A percentile compares a stretch with the other conserved stretches of the same genome.
phyloP scores from a whole-genome alignment of 2,113 vertebrate genomes.

The Neoarius graeffei region DNA sequence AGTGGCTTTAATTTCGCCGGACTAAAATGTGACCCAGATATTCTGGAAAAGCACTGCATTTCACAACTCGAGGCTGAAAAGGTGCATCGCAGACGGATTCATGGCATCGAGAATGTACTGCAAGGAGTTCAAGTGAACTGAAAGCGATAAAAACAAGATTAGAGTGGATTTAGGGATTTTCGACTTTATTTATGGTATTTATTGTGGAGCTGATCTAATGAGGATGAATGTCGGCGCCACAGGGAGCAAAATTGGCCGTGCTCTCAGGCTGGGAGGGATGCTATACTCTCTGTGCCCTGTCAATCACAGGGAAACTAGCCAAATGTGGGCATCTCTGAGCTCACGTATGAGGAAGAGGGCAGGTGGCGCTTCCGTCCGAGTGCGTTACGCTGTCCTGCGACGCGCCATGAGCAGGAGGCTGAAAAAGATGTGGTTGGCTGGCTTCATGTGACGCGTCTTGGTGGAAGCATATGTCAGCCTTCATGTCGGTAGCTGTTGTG shows the following conservation, averaged over 20 bases:
- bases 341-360: not conserved
- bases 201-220: not conserved
- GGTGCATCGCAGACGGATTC: not conserved
- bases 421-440: not conserved
- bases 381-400: not conserved
- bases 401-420: not conserved
- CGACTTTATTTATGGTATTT: not conserved
- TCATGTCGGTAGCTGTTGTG: not conserved
- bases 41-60: not conserved
- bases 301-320: not conserved
- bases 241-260: not conserved
- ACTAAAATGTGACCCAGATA: conserved; percentile 34
- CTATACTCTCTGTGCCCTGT: not conserved
- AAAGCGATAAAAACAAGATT: not conserved
- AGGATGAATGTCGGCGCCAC: not conserved
- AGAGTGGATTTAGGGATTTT: not conserved
- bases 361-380: not conserved
- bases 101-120: not conserved
- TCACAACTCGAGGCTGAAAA: not conserved
- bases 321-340: not conserved
- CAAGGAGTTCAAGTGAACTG: not conserved
- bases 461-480: not conserved
- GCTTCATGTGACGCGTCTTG: not conserved
- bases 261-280: not conserved
- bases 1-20: not conserved